These are phyloP conservation scores for Carapus acus DNA, from an alignment of 2,797 vertebrate species.

Conservation along the genomic window DNA sequence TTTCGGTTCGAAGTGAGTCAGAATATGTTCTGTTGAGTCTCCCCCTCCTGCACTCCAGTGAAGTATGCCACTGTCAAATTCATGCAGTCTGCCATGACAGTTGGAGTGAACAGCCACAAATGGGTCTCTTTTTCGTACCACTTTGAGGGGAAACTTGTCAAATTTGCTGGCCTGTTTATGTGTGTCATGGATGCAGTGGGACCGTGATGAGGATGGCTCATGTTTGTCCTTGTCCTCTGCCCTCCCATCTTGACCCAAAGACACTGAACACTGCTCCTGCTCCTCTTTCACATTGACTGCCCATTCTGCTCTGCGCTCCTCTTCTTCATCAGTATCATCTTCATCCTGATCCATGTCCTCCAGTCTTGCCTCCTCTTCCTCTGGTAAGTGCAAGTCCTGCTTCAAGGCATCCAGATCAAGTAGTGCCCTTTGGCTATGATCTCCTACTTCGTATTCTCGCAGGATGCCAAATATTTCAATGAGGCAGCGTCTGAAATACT, in stretches of 20 bases:
- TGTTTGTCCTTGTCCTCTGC: slow-evolving; percentile 59
- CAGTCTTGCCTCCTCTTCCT: slow-evolving; percentile 66
- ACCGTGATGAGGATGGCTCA: slow-evolving; percentile 67
- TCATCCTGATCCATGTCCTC: slow-evolving; percentile 75
- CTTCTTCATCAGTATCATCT: slow-evolving; percentile 76
- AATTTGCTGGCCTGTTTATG: slow-evolving; percentile 91
- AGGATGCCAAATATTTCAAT: slow-evolving; percentile 98
- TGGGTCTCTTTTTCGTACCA: slow-evolving; percentile 90
- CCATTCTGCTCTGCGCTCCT: slow-evolving; percentile 64
- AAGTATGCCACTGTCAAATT: slow-evolving; percentile 93
- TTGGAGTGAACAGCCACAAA: slow-evolving; percentile 84
- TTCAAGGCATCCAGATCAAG: slow-evolving; percentile 85
- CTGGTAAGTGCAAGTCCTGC: slow-evolving; percentile 71
- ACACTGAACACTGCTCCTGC: slow-evolving; percentile 43
- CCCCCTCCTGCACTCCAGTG: slow-evolving; percentile 98
- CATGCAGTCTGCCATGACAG: slow-evolving; percentile 85
- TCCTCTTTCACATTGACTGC: slow-evolving; percentile 70
- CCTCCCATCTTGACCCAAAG: slow-evolving; percentile 43
- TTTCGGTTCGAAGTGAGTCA: slow-evolving; percentile 94
- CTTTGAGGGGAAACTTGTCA: slow-evolving; percentile 92
- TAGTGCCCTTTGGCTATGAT: slow-evolving; percentile 90
- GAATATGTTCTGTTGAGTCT: slow-evolving; percentile 97
- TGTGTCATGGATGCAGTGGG: slow-evolving; percentile 73
- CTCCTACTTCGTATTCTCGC: slow-evolving; percentile 97
- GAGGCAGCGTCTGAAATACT: slow-evolving; percentile 97